These are phyloP conservation scores for Drosophila azteca DNA, from an alignment of 1,140 invertebrate genomes.

Conservation along the genomic window DNA sequence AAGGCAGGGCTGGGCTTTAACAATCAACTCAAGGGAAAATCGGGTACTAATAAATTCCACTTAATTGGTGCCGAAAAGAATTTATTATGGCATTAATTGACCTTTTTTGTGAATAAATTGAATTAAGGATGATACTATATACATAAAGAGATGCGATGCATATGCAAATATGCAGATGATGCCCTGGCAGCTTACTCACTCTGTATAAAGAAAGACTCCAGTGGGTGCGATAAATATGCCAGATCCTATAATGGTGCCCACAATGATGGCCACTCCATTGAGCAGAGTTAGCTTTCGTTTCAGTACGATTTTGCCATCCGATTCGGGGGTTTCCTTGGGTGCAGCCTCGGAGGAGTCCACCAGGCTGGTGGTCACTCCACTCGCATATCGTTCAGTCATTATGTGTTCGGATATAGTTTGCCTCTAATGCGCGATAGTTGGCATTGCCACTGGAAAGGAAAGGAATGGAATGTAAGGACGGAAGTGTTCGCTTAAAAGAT, in stretches of 20 bases:
- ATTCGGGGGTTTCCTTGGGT: not conserved
- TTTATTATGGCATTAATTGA: constrained; percentile 33
- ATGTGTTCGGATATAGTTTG: constrained; percentile 7
- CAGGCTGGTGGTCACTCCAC: constrained; percentile 72
- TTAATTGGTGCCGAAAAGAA: constrained; percentile 49
- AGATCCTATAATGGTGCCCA: constrained; percentile 92
- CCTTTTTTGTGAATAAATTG: constrained; percentile 52
- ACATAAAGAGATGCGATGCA: not conserved
- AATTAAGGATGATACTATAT: constrained; percentile 38
- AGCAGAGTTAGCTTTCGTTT: constrained; percentile 93
- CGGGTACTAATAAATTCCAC: constrained; percentile 46
- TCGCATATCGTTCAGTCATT: constrained; percentile 79
- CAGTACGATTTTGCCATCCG: constrained; percentile 85
- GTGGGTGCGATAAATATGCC: constrained; percentile 93
- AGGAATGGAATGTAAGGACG: not conserved
- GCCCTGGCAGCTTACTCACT: constrained; percentile 83
- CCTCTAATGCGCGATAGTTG: constrained; percentile 13
- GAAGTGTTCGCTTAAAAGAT: constrained; percentile 1
- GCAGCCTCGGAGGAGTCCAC: constrained; percentile 32
- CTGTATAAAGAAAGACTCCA: constrained; percentile 87
- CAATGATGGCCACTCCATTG: constrained; percentile 94
- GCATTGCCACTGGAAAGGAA: constrained; percentile 61
- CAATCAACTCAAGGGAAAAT: constrained; percentile 44
- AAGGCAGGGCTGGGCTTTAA: constrained; percentile 14
- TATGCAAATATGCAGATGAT: not conserved